Evolutionary conservation across 2,888 invertebrate genomes (phyloP).

Genomic region (Ennomos erosarius): DNA sequence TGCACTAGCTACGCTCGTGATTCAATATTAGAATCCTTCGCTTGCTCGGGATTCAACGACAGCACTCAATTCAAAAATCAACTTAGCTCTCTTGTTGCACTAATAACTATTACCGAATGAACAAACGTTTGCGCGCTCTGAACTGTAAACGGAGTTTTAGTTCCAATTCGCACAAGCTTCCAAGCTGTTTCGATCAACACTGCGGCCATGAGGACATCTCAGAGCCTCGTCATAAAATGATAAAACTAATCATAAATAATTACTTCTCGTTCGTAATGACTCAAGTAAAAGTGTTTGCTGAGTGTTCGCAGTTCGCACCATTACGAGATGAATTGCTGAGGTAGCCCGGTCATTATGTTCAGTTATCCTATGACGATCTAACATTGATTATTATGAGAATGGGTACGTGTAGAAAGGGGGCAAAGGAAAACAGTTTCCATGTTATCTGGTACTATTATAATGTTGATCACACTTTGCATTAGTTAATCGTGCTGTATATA

Average conservation of each 20-base stretch:
- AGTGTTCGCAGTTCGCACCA: conserved; percentile 77
- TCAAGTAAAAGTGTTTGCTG: conserved; percentile 70
- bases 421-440: conserved; percentile 57
- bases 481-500: conserved; percentile 6
- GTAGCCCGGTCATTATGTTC: conserved; percentile 66
- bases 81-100: too few relatives aligned
- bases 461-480: conserved; percentile 29
- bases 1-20: too few relatives aligned
- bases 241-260: conserved; percentile 43
- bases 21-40: too few relatives aligned
- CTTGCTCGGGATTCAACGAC: too few relatives aligned
- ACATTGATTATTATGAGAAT: conserved; percentile 73
- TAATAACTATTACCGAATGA: too few relatives aligned
- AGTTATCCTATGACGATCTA: conserved; percentile 64
- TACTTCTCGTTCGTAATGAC: conserved; percentile 49
- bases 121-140: too few relatives aligned
- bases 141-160: not conserved
- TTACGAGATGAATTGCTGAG: conserved; percentile 53
- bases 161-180: not conserved
- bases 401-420: conserved; percentile 49
- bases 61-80: too few relatives aligned
- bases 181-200: conserved; percentile 10
- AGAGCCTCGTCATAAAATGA: conserved; percentile 27
- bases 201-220: conserved; percentile 28
- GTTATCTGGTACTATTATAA: conserved; percentile 43